Conservation (phyloP, 2,797 vertebrate genomes). For the Alectoris magna region DNA sequence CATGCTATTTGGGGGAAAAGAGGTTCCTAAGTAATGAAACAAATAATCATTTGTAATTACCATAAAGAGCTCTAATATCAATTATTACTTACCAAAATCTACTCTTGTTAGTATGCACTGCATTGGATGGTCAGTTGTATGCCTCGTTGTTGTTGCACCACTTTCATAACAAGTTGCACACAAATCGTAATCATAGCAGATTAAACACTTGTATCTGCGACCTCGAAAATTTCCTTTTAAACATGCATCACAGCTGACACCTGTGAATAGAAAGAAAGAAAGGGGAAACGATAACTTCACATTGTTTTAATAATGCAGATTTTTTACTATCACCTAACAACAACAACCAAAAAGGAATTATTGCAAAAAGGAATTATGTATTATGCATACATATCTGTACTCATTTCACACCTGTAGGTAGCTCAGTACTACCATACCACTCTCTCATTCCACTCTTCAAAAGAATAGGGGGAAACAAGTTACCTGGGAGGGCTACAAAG, state of each 20-base stretch:
- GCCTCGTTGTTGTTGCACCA: constrained; percentile 97
- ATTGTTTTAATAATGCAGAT: neutral
- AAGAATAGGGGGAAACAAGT: neutral
- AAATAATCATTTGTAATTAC: neutral
- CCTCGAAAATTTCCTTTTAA: constrained; percentile 99
- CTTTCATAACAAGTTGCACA: constrained; percentile 99
- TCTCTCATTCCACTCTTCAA: neutral
- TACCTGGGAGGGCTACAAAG: too few relatives aligned
- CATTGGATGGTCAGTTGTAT: constrained; percentile 99
- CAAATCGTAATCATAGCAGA: constrained; percentile 99
- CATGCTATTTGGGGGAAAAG: neutral
- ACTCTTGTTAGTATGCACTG: constrained; percentile 99
- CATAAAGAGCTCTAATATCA: too few relatives aligned
- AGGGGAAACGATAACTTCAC: neutral
- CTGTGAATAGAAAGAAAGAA: constrained; percentile 73
- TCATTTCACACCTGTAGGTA: neutral
- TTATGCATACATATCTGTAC: neutral
- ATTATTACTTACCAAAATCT: constrained; percentile 92
- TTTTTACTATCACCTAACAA: neutral
- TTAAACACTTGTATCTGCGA: constrained; percentile 98
- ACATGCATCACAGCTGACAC: constrained; percentile 99
- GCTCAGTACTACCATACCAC: neutral
- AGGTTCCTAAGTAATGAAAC: neutral
- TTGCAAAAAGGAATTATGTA: too few relatives aligned
- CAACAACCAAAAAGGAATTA: neutral